Base-by-base conservation (phyloP, 2,113 vertebrate species). In the Xerus inauris region DNA sequence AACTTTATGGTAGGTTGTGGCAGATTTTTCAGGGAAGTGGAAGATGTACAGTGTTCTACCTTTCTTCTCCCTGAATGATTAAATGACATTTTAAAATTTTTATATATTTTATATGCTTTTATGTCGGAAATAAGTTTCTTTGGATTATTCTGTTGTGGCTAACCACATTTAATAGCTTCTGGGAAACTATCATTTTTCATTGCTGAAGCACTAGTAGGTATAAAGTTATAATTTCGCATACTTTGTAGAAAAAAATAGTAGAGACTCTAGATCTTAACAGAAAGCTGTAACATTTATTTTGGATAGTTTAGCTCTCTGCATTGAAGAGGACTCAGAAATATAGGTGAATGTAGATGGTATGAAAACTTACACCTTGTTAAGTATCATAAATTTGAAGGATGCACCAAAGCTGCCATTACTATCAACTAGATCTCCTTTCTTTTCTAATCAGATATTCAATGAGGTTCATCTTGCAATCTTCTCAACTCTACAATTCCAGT, bases 131-230 rank as follows among this genome's bases (percentile, higher is more conserved):
- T 72, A 77, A 95, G 47, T 84, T 94, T 87, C 54, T 38, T 89
- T 49, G 40, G 9, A 94, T 71, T 92, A 51, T 51, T 67, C 64
- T 73, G 35, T 85, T 54, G 62, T 84, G 75, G 94, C 49, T 93
- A 94, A 97, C 84, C 47, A 40, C 57, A 62, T 86, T 92, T 94
- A 92, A 94, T 92, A 92, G 51, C 72, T 90, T 32, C 69, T 90
- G 45, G 69, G 67, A 96, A 95, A 85, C 20, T 42, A 85, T 51
- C 51, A 87, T 79, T 91, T 79, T 91, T 71, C 83, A 82, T 83
- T 38, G 49, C 38, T 86, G 28, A 96, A 59, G 19, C 51, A 45
- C 19, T 93, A 85, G 3, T 38, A 87, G 30, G 32, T 69, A 83
- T 65, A 54, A 47, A 87, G 54, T 54, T 82, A 83, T 85, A 86